Conservation (phyloP, 2,888 invertebrate species). For the Xanthia icteritia region DNA sequence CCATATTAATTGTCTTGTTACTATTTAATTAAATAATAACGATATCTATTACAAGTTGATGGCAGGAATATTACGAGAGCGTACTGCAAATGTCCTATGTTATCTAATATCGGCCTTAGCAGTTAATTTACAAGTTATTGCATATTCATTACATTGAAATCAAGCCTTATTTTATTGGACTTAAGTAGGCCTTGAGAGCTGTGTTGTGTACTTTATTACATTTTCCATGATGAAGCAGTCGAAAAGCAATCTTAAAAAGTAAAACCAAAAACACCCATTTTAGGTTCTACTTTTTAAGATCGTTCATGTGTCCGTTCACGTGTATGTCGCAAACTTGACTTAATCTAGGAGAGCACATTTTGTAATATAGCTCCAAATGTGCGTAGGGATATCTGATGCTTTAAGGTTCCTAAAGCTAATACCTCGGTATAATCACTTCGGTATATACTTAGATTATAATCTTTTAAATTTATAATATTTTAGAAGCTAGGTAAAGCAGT, state of each 20-base stretch:
- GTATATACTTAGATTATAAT: not conserved
- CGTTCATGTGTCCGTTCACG: not conserved
- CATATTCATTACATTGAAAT: constrained; percentile 68
- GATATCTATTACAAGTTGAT: constrained; percentile 57
- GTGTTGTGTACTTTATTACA: not conserved
- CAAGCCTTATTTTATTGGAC: constrained; percentile 43
- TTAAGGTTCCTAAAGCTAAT: not conserved
- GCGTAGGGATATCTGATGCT: too few relatives aligned
- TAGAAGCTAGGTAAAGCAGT: not conserved
- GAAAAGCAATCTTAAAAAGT: not conserved
- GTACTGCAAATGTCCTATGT: constrained; percentile 49
- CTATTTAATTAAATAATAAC: constrained; percentile 61
- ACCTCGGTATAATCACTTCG: too few relatives aligned
- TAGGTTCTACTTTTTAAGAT: not conserved
- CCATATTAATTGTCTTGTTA: constrained; percentile 62
- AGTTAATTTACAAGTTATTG: constrained; percentile 65
- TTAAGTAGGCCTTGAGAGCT: constrained; percentile 8
- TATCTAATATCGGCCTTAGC: constrained; percentile 64
- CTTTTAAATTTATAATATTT: not conserved
- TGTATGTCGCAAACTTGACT: not conserved
- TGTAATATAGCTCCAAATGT: not conserved
- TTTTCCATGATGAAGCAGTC: not conserved
- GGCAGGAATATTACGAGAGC: constrained; percentile 47
- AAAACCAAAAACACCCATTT: not conserved
- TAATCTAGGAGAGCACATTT: too few relatives aligned